Percentiles rank a stretch among this genome's conserved stretches.
Conservation (phyloP, 1,140 invertebrate genomes). For the Drosophila leontia region DNA sequence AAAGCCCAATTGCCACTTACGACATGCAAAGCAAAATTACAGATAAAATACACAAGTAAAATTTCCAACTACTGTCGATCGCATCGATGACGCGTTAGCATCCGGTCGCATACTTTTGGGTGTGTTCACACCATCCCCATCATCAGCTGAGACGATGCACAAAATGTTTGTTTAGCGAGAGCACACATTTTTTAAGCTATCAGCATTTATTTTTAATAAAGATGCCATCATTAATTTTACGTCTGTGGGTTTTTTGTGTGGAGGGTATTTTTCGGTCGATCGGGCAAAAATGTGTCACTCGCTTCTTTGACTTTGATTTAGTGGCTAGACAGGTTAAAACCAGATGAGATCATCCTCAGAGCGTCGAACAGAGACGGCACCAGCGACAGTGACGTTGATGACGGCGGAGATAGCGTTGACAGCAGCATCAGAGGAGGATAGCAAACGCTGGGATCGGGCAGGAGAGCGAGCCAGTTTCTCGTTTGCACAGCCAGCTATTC, state of each 20-base stretch:
- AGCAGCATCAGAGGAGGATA: conserved; percentile 28
- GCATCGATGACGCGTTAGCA: conserved; percentile 53
- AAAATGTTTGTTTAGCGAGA: conserved; percentile 57
- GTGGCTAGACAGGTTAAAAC: conserved; percentile 82
- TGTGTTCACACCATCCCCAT: conserved; percentile 46
- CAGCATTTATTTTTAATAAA: conserved; percentile 82
- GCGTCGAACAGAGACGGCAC: conserved; percentile 29
- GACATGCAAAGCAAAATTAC: conserved; percentile 41
- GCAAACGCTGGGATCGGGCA: conserved; percentile 2
- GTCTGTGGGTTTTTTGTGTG: conserved; percentile 24
- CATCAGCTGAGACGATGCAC: conserved; percentile 43
- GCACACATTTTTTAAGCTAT: conserved; percentile 68
- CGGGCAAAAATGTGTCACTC: conserved; percentile 74
- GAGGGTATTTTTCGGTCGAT: conserved; percentile 50
- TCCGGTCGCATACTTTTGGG: conserved; percentile 64
- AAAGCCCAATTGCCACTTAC: conserved; percentile 43
- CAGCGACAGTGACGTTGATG: conserved; percentile 30
- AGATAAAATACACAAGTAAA: conserved; percentile 27
- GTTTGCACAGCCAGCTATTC: conserved; percentile 26
- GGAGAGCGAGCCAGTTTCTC: conserved; percentile 29
- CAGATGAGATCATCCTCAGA: conserved; percentile 75
- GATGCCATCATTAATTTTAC: conserved; percentile 67
- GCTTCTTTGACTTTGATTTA: conserved; percentile 81
- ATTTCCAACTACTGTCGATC: conserved; percentile 59
- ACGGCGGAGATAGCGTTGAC: conserved; percentile 46